Percentiles rank a stretch among this genome's conserved stretches.
These are phyloP conservation scores for Lanius collurio DNA, from an alignment of 2,113 vertebrate genomes.

Conservation along the genomic window DNA sequence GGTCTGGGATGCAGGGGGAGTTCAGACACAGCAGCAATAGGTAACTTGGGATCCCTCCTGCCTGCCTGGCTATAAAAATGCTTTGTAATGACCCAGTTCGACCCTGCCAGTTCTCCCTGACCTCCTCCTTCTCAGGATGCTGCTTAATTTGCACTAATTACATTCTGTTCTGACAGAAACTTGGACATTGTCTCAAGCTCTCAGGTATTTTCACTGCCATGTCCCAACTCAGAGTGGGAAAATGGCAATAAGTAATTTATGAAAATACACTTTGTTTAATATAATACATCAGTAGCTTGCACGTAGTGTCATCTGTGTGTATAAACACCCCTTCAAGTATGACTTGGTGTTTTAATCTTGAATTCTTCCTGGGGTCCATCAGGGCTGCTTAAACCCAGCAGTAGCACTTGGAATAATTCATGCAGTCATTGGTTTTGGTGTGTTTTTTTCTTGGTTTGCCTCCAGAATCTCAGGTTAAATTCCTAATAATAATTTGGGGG, in stretches of 20 bases:
- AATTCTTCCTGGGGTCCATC: background rate
- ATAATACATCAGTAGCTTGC: background rate
- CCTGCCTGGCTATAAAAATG: slow-evolving; percentile 70
- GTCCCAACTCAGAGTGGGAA: background rate
- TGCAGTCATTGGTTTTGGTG: background rate
- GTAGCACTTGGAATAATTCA: background rate
- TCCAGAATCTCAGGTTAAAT: background rate
- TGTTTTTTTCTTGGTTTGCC: background rate
- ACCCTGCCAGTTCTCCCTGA: slow-evolving; percentile 82
- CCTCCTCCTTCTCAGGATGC: slow-evolving; percentile 82
- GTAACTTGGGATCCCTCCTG: slow-evolving; percentile 36
- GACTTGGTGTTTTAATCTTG: background rate
- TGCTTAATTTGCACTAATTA: slow-evolving; percentile 93
- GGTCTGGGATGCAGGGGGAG: background rate
- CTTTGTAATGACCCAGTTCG: slow-evolving; percentile 83
- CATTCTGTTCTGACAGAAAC: slow-evolving; percentile 92
- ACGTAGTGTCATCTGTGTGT: background rate
- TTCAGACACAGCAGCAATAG: background rate
- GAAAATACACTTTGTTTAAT: background rate
- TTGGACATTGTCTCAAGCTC: slow-evolving; percentile 79
- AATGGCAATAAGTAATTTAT: slow-evolving; percentile 29
- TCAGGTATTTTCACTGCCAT: slow-evolving; percentile 74
- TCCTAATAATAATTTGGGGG: background rate
- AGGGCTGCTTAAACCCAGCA: background rate
- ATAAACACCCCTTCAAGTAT: background rate